phyloP scores from a whole-genome alignment of 2,797 vertebrate genomes.

The Ctenopoma kingsleyae region DNA sequence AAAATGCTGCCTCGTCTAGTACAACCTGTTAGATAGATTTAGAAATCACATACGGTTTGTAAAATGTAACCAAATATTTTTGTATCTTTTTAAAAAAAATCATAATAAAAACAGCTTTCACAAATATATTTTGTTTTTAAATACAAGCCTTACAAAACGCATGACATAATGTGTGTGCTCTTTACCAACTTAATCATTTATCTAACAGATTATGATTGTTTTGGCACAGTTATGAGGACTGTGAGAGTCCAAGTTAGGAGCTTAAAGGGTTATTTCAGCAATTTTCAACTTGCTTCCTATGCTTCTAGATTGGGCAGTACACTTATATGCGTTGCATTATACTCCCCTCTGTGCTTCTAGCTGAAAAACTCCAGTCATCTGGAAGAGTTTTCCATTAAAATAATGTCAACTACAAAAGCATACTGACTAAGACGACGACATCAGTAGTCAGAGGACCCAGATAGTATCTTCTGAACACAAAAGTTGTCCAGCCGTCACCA shows the following conservation, averaged over 20 bases:
- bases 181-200: not conserved
- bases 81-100: conserved; percentile 60
- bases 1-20: conserved; percentile 1
- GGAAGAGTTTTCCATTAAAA: too few species aligned
- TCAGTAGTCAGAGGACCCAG: too few species aligned
- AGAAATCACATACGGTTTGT: conserved; percentile 26
- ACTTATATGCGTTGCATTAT: too few species aligned
- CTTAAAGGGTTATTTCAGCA: too few species aligned
- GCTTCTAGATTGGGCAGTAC: too few species aligned
- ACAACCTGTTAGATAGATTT: conserved; percentile 6
- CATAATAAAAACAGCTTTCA: conserved; percentile 43
- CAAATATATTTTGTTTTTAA: conserved; percentile 3
- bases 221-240: not conserved
- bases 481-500: too few species aligned
- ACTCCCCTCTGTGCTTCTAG: too few species aligned
- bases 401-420: too few species aligned
- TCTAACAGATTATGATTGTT: not conserved
- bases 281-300: too few species aligned
- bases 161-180: not conserved
- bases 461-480: too few species aligned
- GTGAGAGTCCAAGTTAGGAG: not conserved
- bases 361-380: too few species aligned
- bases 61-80: conserved; percentile 62
- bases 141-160: not conserved
- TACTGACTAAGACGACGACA: too few species aligned